These are phyloP conservation scores for Athetis lepigone DNA, from an alignment of 2,888 invertebrate genomes.

Conservation along the genomic window DNA sequence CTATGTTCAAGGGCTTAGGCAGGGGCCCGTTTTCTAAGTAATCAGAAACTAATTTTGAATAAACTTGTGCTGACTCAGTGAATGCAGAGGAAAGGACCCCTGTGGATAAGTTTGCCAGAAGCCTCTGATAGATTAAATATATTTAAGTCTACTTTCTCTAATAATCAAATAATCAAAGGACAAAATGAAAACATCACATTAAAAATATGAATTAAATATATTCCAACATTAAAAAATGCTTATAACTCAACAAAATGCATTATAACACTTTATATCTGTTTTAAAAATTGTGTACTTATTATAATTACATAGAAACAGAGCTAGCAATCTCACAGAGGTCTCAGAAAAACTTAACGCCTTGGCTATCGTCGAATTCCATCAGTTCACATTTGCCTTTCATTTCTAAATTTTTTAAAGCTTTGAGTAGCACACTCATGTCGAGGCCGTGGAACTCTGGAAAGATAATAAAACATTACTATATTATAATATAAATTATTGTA, in stretches of 20 bases:
- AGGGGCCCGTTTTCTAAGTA: too few relatives aligned
- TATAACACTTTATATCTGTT: conserved; percentile 71
- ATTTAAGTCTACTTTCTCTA: too few relatives aligned
- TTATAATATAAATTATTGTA: too few relatives aligned
- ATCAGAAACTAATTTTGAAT: too few relatives aligned
- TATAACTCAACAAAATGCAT: conserved; percentile 84
- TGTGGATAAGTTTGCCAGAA: too few relatives aligned
- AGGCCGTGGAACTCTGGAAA: conserved; percentile 96
- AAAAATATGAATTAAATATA: conserved; percentile 69
- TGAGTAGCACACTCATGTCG: conserved; percentile 95
- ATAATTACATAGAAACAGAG: conserved; percentile 64
- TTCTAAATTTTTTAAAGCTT: conserved; percentile 95
- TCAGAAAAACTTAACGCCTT: conserved; percentile 99
- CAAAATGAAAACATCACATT: conserved; percentile 31
- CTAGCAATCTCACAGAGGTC: conserved; percentile 47
- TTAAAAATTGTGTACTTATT: conserved; percentile 69
- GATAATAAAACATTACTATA: conserved; percentile 28
- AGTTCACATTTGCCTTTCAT: conserved; percentile 96
- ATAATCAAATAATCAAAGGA: background rate
- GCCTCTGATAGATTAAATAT: too few relatives aligned
- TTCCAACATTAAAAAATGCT: conserved; percentile 80
- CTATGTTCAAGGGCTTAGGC: too few relatives aligned
- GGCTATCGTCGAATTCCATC: conserved; percentile 95
- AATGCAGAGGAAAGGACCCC: too few relatives aligned
- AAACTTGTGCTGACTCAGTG: too few relatives aligned